Evolutionary conservation across 1,140 invertebrate genomes (phyloP), one percentile per base, ranked within the genome.

Genomic region (Musca vetustissima): DNA sequence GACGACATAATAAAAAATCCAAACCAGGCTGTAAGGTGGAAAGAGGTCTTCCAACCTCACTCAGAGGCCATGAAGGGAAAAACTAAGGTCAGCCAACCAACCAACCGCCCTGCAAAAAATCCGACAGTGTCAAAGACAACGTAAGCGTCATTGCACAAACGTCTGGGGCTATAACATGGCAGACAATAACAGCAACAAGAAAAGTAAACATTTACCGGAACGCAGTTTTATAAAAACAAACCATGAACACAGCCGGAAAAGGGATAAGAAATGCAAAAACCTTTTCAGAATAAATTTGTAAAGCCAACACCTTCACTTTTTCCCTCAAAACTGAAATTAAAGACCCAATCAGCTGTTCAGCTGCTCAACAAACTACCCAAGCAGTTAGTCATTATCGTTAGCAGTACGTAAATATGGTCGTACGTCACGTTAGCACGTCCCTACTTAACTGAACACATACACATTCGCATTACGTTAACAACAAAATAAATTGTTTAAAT

Each of bases 91-190:
- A 43, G 17, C 48, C 15, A 49, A 49, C 48, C 55, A 32, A 21
- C 57, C 15, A 43, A 57, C 49, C 49, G 13, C 49, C 49, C 17
- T 13, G 13, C 21, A 52, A 4, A 52, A 21, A 43, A 59, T 28
- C 17, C 19, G 57, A 36, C 57, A 61, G 57, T 61, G 57, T 61
- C 57, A 61, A 61, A 61, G 57, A 36, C 25, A 61, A 61, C 57
- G 57, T 61, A 36, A 43, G 28, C 57, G 57, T 32, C 13, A 43
- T 43, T 43, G 36, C 36, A 11, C 36, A 43, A 32, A 36, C 21
- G 57, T 61, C 57, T 61, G 19, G n/a, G 17, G 36, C 11, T 43
- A 43, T 43, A 13, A 13, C 36, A 43, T 43, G 36, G 22, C 28
- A 61, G 57, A 43, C 57, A 25, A 1, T 8, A 28, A 28, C 28